Conservation (phyloP, 2,113 vertebrate species). For the Gobiocypris rarus region DNA sequence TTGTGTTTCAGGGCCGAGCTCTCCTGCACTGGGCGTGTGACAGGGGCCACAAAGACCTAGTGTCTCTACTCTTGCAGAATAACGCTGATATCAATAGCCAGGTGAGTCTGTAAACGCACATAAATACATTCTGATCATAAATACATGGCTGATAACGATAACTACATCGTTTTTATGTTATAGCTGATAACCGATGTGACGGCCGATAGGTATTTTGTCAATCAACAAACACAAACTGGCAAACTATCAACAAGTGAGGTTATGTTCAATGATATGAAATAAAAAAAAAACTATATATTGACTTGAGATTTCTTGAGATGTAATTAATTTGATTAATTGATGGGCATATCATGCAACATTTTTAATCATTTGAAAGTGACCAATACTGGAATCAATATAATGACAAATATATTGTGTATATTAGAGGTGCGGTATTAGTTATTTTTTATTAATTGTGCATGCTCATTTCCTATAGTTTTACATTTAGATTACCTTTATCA, state of each 20-base stretch:
- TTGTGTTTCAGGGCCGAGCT: constrained; percentile 83
- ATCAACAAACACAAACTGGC: not conserved
- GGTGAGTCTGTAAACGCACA: constrained; percentile 75
- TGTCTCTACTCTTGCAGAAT: constrained; percentile 85
- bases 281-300: not conserved
- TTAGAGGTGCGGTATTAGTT: no score
- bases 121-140: not conserved
- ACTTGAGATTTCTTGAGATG: no score
- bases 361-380: no score
- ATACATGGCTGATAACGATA: not conserved
- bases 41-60: constrained; percentile 93
- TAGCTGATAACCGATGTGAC: not conserved
- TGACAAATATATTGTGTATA: no score
- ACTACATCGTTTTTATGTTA: not conserved
- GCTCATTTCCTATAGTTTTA: not conserved
- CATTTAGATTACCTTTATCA: not conserved
- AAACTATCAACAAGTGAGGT: not conserved
- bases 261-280: not conserved
- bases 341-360: no score
- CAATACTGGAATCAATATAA: no score
- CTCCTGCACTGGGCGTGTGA: constrained; percentile 96
- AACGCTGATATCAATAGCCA: constrained; percentile 91
- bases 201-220: not conserved
- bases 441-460: not conserved
- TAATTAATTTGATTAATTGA: no score